A percentile compares a stretch with the other conserved stretches of the same genome.
phyloP scores from a whole-genome alignment of 2,888 invertebrate species.

The Eremobia ochroleuca region DNA sequence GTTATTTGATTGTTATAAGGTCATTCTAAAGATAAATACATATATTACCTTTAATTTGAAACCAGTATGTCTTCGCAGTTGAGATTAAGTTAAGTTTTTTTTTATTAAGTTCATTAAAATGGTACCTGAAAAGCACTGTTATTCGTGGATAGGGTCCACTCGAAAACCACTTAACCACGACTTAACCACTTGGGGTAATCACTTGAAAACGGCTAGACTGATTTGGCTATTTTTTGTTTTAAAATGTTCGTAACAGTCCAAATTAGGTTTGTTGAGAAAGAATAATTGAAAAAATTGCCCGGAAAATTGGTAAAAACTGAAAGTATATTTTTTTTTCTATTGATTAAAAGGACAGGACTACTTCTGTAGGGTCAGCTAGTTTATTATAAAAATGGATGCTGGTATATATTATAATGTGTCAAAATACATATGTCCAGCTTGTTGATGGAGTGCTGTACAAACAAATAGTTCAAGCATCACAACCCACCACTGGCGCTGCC shows the following conservation, averaged over 20 bases:
- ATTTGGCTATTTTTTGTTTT: background rate
- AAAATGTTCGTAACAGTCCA: background rate
- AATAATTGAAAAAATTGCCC: background rate
- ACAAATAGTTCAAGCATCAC: constrained; percentile 92
- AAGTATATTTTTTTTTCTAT: background rate
- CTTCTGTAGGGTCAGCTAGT: background rate
- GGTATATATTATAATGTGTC: background rate
- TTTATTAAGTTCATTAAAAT: no score
- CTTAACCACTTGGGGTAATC: no score
- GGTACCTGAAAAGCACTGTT: no score
- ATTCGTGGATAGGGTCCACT: no score
- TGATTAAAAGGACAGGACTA: background rate
- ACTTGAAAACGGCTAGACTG: background rate
- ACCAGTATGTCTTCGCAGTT: no score
- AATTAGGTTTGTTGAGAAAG: background rate
- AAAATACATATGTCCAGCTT: constrained; percentile 81
- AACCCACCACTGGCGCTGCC: constrained; percentile 68
- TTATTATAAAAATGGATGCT: background rate
- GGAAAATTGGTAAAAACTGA: background rate
- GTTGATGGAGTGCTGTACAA: constrained; percentile 91
- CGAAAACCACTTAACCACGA: no score
- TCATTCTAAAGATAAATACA: no score
- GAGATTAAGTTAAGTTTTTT: no score
- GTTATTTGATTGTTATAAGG: no score
- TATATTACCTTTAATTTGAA: no score